phyloP scores from a whole-genome alignment of 2,797 vertebrate genomes.

The Oreochromis mossambicus region DNA sequence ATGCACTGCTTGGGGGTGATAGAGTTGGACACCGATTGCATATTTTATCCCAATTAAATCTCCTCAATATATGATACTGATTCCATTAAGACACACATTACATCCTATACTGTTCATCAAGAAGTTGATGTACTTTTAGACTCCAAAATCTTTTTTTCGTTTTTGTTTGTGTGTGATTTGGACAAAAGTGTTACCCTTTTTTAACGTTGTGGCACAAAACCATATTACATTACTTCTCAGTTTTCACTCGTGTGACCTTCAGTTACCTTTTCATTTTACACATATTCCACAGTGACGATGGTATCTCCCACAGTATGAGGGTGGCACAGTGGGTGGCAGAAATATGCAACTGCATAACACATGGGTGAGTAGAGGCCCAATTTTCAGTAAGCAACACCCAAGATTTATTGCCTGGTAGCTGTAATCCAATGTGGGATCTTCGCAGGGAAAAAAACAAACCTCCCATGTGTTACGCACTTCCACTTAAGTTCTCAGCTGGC shows the following conservation, averaged over 20 bases:
- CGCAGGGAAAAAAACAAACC: background rate
- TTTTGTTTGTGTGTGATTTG: background rate
- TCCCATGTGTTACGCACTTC: conserved; percentile 11
- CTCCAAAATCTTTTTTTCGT: background rate
- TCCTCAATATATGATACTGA: background rate
- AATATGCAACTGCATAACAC: background rate
- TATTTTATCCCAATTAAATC: background rate
- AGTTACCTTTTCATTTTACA: background rate
- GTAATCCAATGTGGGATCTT: background rate
- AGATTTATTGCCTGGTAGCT: background rate
- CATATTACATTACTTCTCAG: background rate
- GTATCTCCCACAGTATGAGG: background rate
- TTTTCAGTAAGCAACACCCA: background rate
- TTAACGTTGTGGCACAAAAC: background rate
- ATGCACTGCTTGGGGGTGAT: background rate
- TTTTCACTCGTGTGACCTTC: background rate
- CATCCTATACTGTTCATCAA: background rate
- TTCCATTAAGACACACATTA: background rate
- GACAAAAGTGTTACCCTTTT: background rate
- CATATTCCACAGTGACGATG: background rate
- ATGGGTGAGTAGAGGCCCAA: background rate
- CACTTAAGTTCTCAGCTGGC: background rate
- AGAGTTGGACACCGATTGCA: background rate
- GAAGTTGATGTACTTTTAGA: background rate
- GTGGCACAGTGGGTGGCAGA: background rate